phyloP scores from a whole-genome alignment of 2,888 invertebrate genomes.

The Leptogaster cylindrica region DNA sequence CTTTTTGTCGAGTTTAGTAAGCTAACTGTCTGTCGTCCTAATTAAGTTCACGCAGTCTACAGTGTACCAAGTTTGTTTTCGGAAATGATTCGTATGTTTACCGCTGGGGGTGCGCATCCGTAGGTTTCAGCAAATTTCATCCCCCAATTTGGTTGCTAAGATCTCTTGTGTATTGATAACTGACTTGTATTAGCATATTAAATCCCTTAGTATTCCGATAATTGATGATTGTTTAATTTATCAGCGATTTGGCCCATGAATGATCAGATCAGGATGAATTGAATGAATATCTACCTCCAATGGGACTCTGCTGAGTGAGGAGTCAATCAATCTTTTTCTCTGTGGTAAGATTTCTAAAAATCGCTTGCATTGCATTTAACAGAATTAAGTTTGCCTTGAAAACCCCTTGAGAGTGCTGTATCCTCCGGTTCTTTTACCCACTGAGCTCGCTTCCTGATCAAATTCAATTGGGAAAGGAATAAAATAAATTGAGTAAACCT shows the following conservation, averaged over 20 bases:
- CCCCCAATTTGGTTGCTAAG: background rate
- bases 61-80: background rate
- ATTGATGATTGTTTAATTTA: slow-evolving; percentile 8
- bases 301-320: background rate
- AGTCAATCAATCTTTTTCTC: background rate
- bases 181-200: slow-evolving; percentile 1
- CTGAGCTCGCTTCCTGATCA: too few relatives aligned
- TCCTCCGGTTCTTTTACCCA: too few relatives aligned
- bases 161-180: background rate
- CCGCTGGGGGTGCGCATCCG: background rate
- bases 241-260: background rate
- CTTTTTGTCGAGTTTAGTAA: background rate
- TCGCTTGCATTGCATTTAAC: background rate
- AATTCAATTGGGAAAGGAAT: too few relatives aligned
- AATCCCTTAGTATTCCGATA: background rate
- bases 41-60: slow-evolving; percentile 1
- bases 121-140: background rate
- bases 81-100: background rate
- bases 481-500: too few relatives aligned
- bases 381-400: background rate
- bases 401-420: too few relatives aligned
- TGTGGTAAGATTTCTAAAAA: background rate
- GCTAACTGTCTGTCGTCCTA: slow-evolving; percentile 1
- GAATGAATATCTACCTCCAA: background rate
- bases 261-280: background rate